Percentiles rank a stretch among this genome's conserved stretches.
phyloP scores from a whole-genome alignment of 2,113 vertebrate genomes.

The Malurus melanocephalus region DNA sequence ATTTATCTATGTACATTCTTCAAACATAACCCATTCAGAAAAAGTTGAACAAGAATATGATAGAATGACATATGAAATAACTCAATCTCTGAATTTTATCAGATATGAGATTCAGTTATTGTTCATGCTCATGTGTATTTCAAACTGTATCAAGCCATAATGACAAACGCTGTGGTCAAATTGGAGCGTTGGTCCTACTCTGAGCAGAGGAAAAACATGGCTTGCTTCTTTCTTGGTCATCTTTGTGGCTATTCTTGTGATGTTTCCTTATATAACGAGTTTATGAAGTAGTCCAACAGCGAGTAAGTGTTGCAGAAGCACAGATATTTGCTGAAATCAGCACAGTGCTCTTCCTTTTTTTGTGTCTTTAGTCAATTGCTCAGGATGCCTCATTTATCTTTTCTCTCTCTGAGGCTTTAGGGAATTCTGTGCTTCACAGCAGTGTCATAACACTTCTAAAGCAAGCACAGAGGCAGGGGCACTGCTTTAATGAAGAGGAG shows the following conservation, averaged over 20 bases:
- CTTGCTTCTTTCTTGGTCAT: background rate
- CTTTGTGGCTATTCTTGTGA: background rate
- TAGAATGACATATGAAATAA: background rate
- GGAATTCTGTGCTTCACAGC: constrained; percentile 46
- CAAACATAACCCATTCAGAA: background rate
- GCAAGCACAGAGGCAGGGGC: constrained; percentile 13
- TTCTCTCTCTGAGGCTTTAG: constrained; percentile 15
- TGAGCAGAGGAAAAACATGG: background rate
- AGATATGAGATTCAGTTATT: background rate
- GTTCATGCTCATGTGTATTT: background rate
- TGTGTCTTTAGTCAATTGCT: constrained; percentile 20
- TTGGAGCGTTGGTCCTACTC: background rate
- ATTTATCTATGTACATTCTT: background rate
- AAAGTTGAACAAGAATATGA: background rate
- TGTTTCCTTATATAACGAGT: background rate
- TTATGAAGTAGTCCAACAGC: constrained; percentile 8
- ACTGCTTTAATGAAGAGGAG: constrained; percentile 45
- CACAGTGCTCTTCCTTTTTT: constrained; percentile 23
- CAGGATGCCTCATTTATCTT: constrained; percentile 33
- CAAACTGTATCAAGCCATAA: background rate
- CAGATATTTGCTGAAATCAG: constrained; percentile 39
- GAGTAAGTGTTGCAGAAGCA: constrained; percentile 22
- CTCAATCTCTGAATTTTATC: background rate
- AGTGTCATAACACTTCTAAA: constrained; percentile 53
- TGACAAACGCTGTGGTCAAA: background rate